phyloP scores from a whole-genome alignment of 1,140 invertebrate genomes.

The Sitophilus oryzae region DNA sequence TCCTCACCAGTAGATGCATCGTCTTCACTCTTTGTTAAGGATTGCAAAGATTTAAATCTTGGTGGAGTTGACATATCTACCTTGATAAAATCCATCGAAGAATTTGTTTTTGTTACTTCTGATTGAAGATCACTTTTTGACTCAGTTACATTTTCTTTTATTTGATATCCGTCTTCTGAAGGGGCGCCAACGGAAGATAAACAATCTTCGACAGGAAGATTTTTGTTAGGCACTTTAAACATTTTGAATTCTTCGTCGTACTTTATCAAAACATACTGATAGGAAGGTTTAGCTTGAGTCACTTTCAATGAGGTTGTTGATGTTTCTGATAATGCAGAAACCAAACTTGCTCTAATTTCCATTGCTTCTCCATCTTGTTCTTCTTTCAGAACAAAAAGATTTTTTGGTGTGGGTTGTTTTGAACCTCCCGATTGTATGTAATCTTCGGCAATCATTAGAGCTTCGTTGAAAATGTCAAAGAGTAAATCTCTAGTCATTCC shows the following conservation, averaged over 20 bases:
- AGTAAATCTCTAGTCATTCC: constrained; percentile 23
- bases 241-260: neutral
- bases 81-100: constrained; percentile 2
- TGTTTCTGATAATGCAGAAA: neutral
- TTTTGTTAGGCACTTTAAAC: constrained; percentile 8
- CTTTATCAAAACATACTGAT: constrained; percentile 1
- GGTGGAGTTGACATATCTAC: constrained; percentile 9
- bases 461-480: constrained; percentile 26
- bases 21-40: neutral
- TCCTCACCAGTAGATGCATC: neutral
- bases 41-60: constrained; percentile 5
- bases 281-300: neutral
- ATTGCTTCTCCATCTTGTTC: constrained; percentile 6
- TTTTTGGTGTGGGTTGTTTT: constrained; percentile 10
- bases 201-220: neutral
- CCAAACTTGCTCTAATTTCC: neutral
- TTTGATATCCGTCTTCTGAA: neutral
- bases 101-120: neutral
- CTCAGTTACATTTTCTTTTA: neutral
- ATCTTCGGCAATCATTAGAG: constrained; percentile 23
- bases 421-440: constrained; percentile 20
- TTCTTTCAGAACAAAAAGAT: constrained; percentile 10
- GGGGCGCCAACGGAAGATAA: neutral
- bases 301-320: neutral
- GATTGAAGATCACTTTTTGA: too few species aligned